These are phyloP conservation scores for Peromyscus nudipes DNA, from an alignment of 2,797 vertebrate genomes.

Conservation along the genomic window DNA sequence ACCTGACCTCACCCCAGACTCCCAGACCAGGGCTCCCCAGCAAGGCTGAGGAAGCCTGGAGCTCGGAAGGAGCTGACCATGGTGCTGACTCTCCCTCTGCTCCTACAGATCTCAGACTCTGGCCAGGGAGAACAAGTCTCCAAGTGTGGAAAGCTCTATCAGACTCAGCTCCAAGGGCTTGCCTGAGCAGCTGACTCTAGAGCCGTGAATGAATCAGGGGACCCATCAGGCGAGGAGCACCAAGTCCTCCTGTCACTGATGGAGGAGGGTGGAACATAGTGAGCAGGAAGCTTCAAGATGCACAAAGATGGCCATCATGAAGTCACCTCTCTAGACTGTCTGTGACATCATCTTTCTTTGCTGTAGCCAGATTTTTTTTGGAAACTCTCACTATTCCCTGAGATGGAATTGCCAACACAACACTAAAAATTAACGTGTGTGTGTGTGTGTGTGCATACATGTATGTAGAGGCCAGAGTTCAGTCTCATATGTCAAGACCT, in stretches of 20 bases:
- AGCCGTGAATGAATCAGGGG: not conserved
- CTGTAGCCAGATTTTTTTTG: not conserved
- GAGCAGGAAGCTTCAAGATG: not conserved
- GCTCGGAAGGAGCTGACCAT: not conserved
- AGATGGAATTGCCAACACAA: not conserved
- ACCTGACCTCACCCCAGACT: not conserved
- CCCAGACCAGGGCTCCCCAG: not conserved
- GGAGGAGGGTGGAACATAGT: not conserved
- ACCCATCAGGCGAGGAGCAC: rapidly evolving
- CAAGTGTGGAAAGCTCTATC: not conserved
- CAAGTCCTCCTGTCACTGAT: not conserved
- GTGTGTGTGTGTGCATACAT: too few relatives aligned
- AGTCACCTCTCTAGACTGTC: not conserved
- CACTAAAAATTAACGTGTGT: not conserved
- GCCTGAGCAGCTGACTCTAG: not conserved
- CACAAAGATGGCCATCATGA: too few relatives aligned
- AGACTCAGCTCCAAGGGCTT: not conserved
- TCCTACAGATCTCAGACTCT: not conserved
- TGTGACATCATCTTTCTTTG: not conserved
- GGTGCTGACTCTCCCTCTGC: constrained; percentile 24
- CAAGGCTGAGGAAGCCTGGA: rapidly evolving
- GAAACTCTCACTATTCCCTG: not conserved
- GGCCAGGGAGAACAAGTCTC: not conserved
- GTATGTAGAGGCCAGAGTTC: not conserved
- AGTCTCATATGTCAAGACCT: not conserved